These are phyloP conservation scores for Stegodyphus dumicola DNA, from an alignment of 1,140 invertebrate species.

Conservation along the genomic window DNA sequence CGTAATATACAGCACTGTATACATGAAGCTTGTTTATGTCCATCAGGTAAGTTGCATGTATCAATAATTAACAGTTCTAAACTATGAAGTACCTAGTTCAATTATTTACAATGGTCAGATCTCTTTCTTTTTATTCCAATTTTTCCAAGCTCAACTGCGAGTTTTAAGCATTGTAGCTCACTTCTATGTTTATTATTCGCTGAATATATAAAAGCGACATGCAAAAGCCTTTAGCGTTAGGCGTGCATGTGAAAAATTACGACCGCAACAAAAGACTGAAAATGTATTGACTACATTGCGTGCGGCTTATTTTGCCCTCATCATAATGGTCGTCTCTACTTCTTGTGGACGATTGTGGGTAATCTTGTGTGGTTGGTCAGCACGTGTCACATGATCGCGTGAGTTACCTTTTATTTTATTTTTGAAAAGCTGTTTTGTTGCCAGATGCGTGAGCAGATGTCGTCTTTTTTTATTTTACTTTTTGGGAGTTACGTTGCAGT, in stretches of 20 bases:
- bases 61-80: no score
- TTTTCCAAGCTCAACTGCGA: not conserved
- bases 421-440: conserved; percentile 8
- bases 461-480: not conserved
- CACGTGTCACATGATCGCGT: conserved; percentile 46
- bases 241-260: conserved; percentile 26
- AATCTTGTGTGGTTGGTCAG: conserved; percentile 24
- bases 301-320: conserved; percentile 13
- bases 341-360: conserved; percentile 23
- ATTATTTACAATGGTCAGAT: no score
- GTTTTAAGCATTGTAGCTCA: conserved; percentile 15
- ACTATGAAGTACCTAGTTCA: no score
- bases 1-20: no score
- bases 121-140: not conserved
- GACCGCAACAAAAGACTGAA: conserved; percentile 16
- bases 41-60: no score
- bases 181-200: not conserved
- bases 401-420: not conserved
- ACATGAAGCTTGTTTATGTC: no score
- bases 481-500: not conserved
- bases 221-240: conserved; percentile 43
- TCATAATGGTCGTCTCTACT: conserved; percentile 13
- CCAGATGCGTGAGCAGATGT: conserved; percentile 34
- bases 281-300: conserved; percentile 25
- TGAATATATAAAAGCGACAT: not conserved